Percentiles rank a stretch among this genome's conserved stretches.
Conservation (phyloP, 35 echinoderm and acorn worm genomes). For the Acanthaster planci region DNA sequence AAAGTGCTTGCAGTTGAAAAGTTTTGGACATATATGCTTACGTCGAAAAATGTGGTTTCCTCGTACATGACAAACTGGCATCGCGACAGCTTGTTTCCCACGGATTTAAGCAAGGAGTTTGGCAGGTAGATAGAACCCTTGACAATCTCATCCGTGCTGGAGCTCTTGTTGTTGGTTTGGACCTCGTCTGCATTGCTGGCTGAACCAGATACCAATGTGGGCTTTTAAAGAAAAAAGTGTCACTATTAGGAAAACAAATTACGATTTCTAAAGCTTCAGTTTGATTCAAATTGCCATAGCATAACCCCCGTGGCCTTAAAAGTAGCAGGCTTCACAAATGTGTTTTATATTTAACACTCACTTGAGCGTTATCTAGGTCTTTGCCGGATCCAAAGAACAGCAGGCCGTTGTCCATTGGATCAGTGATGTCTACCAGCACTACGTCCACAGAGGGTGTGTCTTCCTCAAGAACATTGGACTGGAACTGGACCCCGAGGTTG, state of each 20-base stretch:
- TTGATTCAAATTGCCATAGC: background rate
- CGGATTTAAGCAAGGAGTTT: conserved; percentile 31
- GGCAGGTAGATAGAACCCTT: conserved; percentile 44
- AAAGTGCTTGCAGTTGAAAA: too few species aligned
- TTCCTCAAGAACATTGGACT: background rate
- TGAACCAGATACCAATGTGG: too few species aligned
- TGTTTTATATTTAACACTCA: conserved; percentile 4
- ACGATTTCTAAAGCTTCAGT: background rate
- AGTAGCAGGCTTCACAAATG: background rate
- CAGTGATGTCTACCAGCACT: conserved; percentile 22
- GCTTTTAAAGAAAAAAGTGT: conserved; percentile 16
- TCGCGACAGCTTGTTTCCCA: background rate
- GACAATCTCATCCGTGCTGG: background rate
- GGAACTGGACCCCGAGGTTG: conserved; percentile 39
- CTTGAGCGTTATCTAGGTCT: conserved; percentile 13
- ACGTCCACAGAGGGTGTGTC: conserved; percentile 38
- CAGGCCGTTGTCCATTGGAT: conserved; percentile 17
- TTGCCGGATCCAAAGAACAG: conserved; percentile 9
- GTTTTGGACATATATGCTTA: background rate
- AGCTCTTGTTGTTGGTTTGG: background rate
- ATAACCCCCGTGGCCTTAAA: background rate
- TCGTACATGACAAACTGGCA: conserved; percentile 52
- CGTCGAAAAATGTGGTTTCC: conserved; percentile 59
- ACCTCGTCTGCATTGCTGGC: background rate
- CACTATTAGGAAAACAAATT: background rate